phyloP scores from a whole-genome alignment of 2,113 vertebrate species.

The mouse (Mus musculus) region GRCm39 chr16:55376501-55377000 shows the following conservation, averaged over 20 bases:
- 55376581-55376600: neutral
- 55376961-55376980: constrained; percentile 33
- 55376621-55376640: neutral
- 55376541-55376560: neutral
- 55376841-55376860: constrained; percentile 16
- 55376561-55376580: constrained; percentile 9
- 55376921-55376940: constrained; percentile 55
- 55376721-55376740: neutral
- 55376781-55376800: constrained; percentile 13
- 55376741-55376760: constrained; percentile 1
- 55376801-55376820: neutral
- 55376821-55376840: neutral
- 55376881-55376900: constrained; percentile 12
- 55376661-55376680: constrained; percentile 8
- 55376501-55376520: neutral
- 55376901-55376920: constrained; percentile 34
- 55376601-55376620: neutral
- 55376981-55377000: neutral
- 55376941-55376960: constrained; percentile 22
- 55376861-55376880: neutral
- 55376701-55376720: neutral
- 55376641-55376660: neutral
- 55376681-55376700: neutral
- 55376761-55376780: neutral
- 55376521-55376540: neutral